These are phyloP conservation scores for Spodoptera littoralis DNA, from an alignment of 2,888 invertebrate genomes.

Conservation along the genomic window DNA sequence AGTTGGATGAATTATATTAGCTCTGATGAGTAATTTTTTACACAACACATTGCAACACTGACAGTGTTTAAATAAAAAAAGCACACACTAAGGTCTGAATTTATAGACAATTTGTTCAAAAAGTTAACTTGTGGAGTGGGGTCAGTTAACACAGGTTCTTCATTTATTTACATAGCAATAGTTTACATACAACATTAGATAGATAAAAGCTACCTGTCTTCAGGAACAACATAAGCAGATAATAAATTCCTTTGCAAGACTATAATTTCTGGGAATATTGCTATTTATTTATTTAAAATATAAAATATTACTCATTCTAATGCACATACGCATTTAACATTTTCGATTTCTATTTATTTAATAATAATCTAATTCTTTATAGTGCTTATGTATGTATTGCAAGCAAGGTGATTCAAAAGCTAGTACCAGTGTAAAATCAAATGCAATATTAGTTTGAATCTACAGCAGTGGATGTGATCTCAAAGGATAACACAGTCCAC, in stretches of 20 bases:
- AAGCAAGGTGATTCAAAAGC: slow-evolving; percentile 77
- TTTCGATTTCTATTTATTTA: slow-evolving; percentile 58
- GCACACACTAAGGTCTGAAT: slow-evolving; percentile 33
- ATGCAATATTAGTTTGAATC: slow-evolving; percentile 65
- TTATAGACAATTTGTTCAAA: slow-evolving; percentile 62
- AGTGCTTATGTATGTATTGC: slow-evolving; percentile 74
- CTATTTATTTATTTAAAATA: slow-evolving; percentile 22
- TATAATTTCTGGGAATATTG: slow-evolving; percentile 35
- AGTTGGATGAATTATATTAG: slow-evolving; percentile 9
- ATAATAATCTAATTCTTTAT: slow-evolving; percentile 60
- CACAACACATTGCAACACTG: slow-evolving; percentile 24
- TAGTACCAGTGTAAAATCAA: slow-evolving; percentile 67
- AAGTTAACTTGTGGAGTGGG: slow-evolving; percentile 51
- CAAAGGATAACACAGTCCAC: slow-evolving; percentile 29
- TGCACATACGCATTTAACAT: slow-evolving; percentile 58
- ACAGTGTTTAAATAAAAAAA: slow-evolving; percentile 33
- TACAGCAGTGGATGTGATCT: slow-evolving; percentile 65
- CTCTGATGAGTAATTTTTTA: slow-evolving; percentile 21
- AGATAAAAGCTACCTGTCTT: slow-evolving; percentile 50
- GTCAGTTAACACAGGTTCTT: slow-evolving; percentile 51
- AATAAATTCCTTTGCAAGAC: slow-evolving; percentile 28
- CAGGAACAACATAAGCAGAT: slow-evolving; percentile 42
- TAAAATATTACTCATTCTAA: slow-evolving; percentile 53
- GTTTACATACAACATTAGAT: slow-evolving; percentile 57
- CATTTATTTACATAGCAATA: slow-evolving; percentile 65